Conservation (phyloP, 1,140 invertebrate species). For the Zaprionus tsacasi region DNA sequence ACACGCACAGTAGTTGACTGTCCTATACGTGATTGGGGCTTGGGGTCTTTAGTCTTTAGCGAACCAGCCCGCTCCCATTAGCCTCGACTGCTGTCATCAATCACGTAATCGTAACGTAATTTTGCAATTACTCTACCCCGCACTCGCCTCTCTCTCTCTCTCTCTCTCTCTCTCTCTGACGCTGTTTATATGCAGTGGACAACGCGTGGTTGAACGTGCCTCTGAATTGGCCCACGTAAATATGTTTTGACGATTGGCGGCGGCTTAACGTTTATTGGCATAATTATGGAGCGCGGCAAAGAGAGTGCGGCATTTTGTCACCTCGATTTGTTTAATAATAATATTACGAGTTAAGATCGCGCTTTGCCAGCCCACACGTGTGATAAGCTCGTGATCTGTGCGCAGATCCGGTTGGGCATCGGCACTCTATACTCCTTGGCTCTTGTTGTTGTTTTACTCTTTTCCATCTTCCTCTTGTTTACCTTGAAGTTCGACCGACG, state of each 20-base stretch:
- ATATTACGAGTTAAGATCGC: conserved; percentile 29
- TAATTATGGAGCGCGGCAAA: conserved; percentile 56
- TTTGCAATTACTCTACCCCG: conserved; percentile 41
- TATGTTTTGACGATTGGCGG: conserved; percentile 21
- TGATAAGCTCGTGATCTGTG: neutral
- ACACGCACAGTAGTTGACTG: neutral
- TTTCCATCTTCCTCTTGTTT: conserved; percentile 8
- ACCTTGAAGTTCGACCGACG: conserved; percentile 42
- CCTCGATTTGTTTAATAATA: conserved; percentile 37
- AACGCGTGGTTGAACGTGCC: conserved; percentile 59
- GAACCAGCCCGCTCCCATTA: conserved; percentile 39
- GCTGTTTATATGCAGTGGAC: conserved; percentile 54
- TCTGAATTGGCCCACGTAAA: conserved; percentile 58
- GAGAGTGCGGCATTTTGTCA: conserved; percentile 62
- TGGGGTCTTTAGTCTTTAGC: conserved; percentile 14
- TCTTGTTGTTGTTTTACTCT: conserved; percentile 1
- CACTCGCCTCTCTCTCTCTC: conserved; percentile 23
- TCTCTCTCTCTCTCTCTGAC: neutral
- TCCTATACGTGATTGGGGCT: neutral
- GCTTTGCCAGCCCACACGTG: conserved; percentile 20
- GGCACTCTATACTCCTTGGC: neutral
- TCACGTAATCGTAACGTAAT: conserved; percentile 50
- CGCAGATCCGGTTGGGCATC: conserved; percentile 42
- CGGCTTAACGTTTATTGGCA: conserved; percentile 58
- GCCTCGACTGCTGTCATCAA: conserved; percentile 47